Percentiles rank a stretch among this genome's conserved stretches.
Conservation (phyloP, 1,140 invertebrate species). For the Chelonus insularis region DNA sequence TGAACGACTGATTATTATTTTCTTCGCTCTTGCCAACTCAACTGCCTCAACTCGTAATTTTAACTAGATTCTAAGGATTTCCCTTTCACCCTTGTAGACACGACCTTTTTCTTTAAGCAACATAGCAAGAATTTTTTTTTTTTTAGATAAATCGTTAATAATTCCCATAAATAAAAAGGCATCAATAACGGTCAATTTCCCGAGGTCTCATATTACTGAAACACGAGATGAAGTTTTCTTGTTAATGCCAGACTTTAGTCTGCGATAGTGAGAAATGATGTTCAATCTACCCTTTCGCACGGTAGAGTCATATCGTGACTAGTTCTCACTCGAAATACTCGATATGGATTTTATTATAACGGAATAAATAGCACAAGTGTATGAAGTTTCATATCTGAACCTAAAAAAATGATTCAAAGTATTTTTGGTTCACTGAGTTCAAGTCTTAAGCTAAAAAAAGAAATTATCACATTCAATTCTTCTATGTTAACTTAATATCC, state of each 20-base stretch:
- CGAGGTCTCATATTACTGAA: slow-evolving; percentile 1
- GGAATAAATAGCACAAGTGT: too few species aligned
- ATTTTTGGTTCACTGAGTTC: too few species aligned
- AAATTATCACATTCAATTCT: too few species aligned
- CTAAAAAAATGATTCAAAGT: too few species aligned
- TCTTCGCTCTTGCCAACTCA: slow-evolving; percentile 54
- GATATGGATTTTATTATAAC: neutral
- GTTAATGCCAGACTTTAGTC: slow-evolving; percentile 12
- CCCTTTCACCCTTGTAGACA: neutral
- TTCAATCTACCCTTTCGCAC: slow-evolving; percentile 9
- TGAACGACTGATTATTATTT: slow-evolving; percentile 36
- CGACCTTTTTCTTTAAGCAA: neutral
- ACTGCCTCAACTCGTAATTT: slow-evolving; percentile 57
- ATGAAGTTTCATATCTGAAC: too few species aligned
- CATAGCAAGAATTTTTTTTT: neutral
- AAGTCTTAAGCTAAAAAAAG: too few species aligned
- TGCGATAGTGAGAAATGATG: slow-evolving; percentile 12
- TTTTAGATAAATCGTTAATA: slow-evolving; percentile 4
- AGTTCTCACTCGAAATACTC: neutral
- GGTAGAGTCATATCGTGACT: slow-evolving; percentile 16
- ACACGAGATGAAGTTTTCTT: slow-evolving; percentile 9
- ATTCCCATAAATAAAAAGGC: slow-evolving; percentile 4
- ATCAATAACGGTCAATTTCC: slow-evolving; percentile 14
- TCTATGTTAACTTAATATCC: too few species aligned
- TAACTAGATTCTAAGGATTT: slow-evolving; percentile 36